Percentiles rank a stretch among this genome's conserved stretches.
Evolutionary conservation across 1,140 invertebrate species (phyloP).

Genomic region (Bombus pascuorum): DNA sequence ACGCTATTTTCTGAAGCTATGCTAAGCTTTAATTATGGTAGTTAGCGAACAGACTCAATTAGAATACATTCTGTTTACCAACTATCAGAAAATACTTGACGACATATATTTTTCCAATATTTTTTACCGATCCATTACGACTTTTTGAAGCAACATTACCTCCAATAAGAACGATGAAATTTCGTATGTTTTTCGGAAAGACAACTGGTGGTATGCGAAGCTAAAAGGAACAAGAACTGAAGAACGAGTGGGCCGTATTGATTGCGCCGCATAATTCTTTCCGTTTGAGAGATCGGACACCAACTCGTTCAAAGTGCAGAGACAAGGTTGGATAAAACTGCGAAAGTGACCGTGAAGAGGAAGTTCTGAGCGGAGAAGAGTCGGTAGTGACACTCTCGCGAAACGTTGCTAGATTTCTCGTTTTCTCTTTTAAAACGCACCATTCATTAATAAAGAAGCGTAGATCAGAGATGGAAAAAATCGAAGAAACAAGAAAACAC

Average conservation of each 20-base stretch:
- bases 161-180: background rate
- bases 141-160: background rate
- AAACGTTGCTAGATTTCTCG: slow-evolving; percentile 26
- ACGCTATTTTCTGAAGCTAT: background rate
- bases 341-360: background rate
- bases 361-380: background rate
- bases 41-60: background rate
- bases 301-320: background rate
- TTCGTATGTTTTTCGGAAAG: background rate
- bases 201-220: background rate
- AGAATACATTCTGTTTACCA: background rate
- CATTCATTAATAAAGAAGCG: background rate
- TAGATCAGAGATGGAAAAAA: background rate
- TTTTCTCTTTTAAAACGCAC: background rate
- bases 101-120: background rate
- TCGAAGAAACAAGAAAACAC: too few species aligned
- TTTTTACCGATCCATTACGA: background rate
- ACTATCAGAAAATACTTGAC: background rate
- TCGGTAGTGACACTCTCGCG: slow-evolving; percentile 9
- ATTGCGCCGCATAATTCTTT: slow-evolving; percentile 6
- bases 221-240: background rate
- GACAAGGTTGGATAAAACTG: slow-evolving; percentile 28
- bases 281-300: slow-evolving; percentile 4
- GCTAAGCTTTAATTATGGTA: background rate
- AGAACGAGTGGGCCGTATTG: background rate